Evolutionary conservation across 2,888 invertebrate species (phyloP).

Genomic region (Erpobdella octoculata): DNA sequence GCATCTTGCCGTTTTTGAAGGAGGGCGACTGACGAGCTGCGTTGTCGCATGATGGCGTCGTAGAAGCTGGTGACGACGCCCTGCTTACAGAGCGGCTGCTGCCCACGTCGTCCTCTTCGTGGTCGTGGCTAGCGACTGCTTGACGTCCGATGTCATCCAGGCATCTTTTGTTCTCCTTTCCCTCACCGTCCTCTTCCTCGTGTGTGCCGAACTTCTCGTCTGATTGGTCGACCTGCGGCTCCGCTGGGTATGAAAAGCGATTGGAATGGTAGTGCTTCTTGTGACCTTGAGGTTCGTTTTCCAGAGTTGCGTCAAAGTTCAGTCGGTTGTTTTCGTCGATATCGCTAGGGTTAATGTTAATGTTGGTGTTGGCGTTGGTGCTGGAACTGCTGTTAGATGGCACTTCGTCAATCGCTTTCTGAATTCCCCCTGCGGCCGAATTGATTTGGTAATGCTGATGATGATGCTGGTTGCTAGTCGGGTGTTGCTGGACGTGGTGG

Average conservation of each 20-base stretch:
- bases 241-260: too few relatives aligned
- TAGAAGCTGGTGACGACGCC: constrained; percentile 17
- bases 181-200: background rate
- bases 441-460: constrained; percentile 6
- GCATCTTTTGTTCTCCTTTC: constrained; percentile 2
- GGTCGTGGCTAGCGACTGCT: background rate
- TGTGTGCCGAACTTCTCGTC: background rate
- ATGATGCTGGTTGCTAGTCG: background rate
- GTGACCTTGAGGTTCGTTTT: background rate
- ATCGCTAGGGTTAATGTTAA: constrained; percentile 3
- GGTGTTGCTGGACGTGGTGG: constrained; percentile 10
- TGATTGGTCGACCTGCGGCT: background rate
- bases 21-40: background rate
- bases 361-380: constrained; percentile 11
- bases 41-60: constrained; percentile 17
- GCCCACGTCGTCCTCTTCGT: constrained; percentile 8
- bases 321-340: constrained; percentile 15
- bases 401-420: background rate
- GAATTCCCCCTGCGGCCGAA: background rate
- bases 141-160: background rate
- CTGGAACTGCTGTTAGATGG: background rate
- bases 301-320: background rate
- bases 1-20: background rate
- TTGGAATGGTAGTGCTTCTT: background rate
- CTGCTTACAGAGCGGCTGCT: constrained; percentile 21